Conservation (phyloP, 2,113 vertebrate genomes). For the Pangasianodon gigas region DNA sequence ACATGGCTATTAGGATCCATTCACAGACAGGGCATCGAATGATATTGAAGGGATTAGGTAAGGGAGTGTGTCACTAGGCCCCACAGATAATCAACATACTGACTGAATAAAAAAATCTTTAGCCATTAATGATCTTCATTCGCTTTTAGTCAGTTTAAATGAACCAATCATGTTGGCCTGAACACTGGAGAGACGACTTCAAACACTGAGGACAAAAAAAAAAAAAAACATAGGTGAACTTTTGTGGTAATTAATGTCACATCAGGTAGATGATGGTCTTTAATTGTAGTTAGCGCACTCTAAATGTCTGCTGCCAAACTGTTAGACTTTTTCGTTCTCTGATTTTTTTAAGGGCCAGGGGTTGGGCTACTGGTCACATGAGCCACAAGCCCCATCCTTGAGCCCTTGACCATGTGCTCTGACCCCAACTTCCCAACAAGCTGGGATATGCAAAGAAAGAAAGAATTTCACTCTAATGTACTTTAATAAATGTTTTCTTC, state of each 20-base stretch:
- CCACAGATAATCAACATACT: constrained; percentile 37
- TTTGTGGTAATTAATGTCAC: background rate
- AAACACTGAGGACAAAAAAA: background rate
- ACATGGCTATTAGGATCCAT: constrained; percentile 53
- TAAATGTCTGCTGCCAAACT: background rate
- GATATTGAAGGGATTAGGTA: constrained; percentile 44
- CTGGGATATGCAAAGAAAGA: background rate
- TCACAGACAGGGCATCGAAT: constrained; percentile 39
- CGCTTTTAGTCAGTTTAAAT: background rate
- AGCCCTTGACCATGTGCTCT: too few species aligned
- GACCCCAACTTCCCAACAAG: too few species aligned
- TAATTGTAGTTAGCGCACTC: background rate
- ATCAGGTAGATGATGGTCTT: background rate
- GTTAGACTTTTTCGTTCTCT: background rate
- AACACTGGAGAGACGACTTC: background rate
- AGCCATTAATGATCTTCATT: constrained; percentile 33
- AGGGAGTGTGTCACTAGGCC: constrained; percentile 18
- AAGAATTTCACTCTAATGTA: background rate
- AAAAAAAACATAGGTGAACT: background rate
- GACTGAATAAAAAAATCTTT: constrained; percentile 31
- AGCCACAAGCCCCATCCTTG: background rate
- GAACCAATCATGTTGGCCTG: background rate
- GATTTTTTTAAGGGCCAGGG: background rate
- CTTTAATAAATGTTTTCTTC: background rate
- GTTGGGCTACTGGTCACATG: background rate